phyloP scores from a whole-genome alignment of 2,888 invertebrate species.

The Dynastes tityus region DNA sequence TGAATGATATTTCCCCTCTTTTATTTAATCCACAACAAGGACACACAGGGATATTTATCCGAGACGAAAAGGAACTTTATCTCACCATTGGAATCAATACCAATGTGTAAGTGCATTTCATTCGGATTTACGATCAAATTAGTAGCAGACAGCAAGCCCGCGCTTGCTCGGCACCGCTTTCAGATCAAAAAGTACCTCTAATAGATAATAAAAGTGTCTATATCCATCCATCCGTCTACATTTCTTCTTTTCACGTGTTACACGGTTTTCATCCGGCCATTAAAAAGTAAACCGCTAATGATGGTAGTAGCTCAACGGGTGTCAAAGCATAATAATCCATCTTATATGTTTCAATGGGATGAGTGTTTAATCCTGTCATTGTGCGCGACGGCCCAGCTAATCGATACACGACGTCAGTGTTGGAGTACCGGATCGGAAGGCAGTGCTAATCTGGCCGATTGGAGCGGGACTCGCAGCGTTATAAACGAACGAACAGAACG shows the following conservation, averaged over 20 bases:
- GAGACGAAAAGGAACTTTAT: no score
- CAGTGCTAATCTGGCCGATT: slow-evolving; percentile 56
- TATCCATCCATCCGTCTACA: no score
- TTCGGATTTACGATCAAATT: slow-evolving; percentile 7
- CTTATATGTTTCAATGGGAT: slow-evolving; percentile 68
- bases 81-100: no score
- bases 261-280: slow-evolving; percentile 50
- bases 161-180: neutral
- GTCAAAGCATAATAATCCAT: slow-evolving; percentile 68
- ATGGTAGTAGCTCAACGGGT: slow-evolving; percentile 61
- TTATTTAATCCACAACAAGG: no score
- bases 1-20: no score
- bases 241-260: slow-evolving; percentile 49
- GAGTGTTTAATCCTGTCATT: slow-evolving; percentile 69
- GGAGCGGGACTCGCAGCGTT: slow-evolving; percentile 6
- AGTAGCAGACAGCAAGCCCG: neutral
- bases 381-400: slow-evolving; percentile 57
- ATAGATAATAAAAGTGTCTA: slow-evolving; percentile 49
- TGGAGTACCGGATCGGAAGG: slow-evolving; percentile 14
- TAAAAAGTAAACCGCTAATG: slow-evolving; percentile 62
- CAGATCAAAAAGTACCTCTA: slow-evolving; percentile 14
- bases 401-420: slow-evolving; percentile 4
- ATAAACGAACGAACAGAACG: slow-evolving; percentile 1
- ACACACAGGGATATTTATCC: no score
- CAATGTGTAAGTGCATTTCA: neutral